Percentiles rank a stretch among this genome's conserved stretches.
These are phyloP conservation scores for Tenodera sinensis DNA, from an alignment of 2,888 invertebrate species.

Conservation along the genomic window DNA sequence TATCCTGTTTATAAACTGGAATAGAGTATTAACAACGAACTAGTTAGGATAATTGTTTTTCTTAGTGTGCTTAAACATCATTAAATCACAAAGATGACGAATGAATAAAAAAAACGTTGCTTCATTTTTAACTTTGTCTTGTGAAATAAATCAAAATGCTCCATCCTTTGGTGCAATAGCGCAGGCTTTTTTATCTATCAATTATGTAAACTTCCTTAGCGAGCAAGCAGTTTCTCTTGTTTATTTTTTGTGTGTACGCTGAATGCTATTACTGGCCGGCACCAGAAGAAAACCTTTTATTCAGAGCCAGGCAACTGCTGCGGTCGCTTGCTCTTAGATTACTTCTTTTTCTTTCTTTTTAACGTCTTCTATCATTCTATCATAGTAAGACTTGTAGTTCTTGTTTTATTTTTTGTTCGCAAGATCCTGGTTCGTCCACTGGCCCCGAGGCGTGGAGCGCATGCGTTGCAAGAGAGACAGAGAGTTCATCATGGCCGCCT, in stretches of 20 bases:
- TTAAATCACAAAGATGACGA: neutral
- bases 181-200: neutral
- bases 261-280: neutral
- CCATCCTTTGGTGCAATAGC: neutral
- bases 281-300: conserved; percentile 16
- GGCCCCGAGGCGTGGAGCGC: conserved; percentile 19
- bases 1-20: neutral
- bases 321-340: conserved; percentile 2
- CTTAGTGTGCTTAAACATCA: neutral
- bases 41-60: neutral
- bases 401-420: neutral
- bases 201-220: neutral
- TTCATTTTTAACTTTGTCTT: conserved; percentile 4
- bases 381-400: neutral
- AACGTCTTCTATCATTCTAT: neutral
- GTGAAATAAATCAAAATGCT: conserved; percentile 9
- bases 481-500: neutral
- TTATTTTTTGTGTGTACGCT: neutral
- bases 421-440: conserved; percentile 27
- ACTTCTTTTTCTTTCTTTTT: conserved; percentile 4
- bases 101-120: conserved; percentile 16
- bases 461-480: neutral
- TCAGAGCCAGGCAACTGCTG: neutral
- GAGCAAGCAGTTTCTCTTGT: neutral
- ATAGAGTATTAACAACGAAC: neutral